phyloP scores from a whole-genome alignment of 2,888 invertebrate genomes.

The Mycalesis mineus region DNA sequence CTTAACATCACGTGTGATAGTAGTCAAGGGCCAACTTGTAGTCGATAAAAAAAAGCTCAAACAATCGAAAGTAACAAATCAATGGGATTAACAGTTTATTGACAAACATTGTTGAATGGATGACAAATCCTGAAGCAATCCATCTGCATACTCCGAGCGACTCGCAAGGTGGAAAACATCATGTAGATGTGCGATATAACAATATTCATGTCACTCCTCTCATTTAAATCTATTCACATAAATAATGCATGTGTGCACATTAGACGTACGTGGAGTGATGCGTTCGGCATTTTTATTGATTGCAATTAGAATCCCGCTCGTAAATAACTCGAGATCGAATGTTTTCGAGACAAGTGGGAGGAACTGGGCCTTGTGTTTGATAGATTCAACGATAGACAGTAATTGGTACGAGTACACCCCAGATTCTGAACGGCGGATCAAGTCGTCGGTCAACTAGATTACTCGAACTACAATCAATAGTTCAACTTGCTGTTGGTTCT shows the following conservation, averaged over 20 bases:
- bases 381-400: constrained; percentile 15
- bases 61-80: too few relatives aligned
- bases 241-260: constrained; percentile 37
- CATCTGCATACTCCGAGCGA: constrained; percentile 13
- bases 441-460: background rate
- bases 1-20: too few relatives aligned
- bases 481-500: too few relatives aligned
- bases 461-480: too few relatives aligned
- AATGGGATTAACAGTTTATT: background rate
- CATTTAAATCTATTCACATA: constrained; percentile 36
- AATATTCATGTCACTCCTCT: constrained; percentile 36
- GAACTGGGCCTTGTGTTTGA: constrained; percentile 12
- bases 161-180: constrained; percentile 15
- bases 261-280: constrained; percentile 36
- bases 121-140: constrained; percentile 12
- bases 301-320: constrained; percentile 35
- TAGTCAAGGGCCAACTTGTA: too few relatives aligned
- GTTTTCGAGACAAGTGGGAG: constrained; percentile 20
- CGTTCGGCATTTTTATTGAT: constrained; percentile 38
- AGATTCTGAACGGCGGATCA: background rate
- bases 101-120: constrained; percentile 18
- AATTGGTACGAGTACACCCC: constrained; percentile 9
- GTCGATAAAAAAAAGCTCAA: too few relatives aligned
- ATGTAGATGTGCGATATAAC: constrained; percentile 4
- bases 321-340: constrained; percentile 30